These are phyloP conservation scores for Lasioglossum villosulum DNA, from an alignment of 2,888 invertebrate species.

Conservation along the genomic window DNA sequence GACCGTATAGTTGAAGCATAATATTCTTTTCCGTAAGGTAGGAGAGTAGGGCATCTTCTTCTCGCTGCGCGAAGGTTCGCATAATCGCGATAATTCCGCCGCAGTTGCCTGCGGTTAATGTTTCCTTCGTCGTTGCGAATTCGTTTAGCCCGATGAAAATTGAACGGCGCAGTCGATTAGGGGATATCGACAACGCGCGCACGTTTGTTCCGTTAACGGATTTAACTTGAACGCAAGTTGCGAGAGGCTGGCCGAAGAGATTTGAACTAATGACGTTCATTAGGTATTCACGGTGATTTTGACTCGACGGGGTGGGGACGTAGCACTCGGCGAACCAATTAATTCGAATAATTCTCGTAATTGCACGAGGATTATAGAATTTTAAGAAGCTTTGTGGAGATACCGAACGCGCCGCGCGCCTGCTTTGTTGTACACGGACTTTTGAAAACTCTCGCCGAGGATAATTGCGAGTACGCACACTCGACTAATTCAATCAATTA, in stretches of 20 bases:
- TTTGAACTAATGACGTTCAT: slow-evolving; percentile 17
- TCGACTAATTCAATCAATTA: slow-evolving; percentile 1
- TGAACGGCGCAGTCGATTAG: slow-evolving; percentile 8
- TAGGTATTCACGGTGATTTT: slow-evolving; percentile 10
- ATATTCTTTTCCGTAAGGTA: neutral
- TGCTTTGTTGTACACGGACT: neutral
- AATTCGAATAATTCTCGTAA: slow-evolving; percentile 10
- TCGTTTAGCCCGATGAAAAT: slow-evolving; percentile 3
- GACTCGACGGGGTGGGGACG: neutral
- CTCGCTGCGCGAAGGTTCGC: neutral
- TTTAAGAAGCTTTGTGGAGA: slow-evolving; percentile 15
- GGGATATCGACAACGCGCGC: neutral
- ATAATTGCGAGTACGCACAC: slow-evolving; percentile 6
- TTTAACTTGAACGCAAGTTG: slow-evolving; percentile 3
- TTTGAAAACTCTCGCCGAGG: neutral
- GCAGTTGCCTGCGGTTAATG: neutral
- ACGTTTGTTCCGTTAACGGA: slow-evolving; percentile 16
- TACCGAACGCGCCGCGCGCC: neutral
- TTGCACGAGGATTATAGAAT: slow-evolving; percentile 9
- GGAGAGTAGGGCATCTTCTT: neutral
- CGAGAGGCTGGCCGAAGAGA: neutral
- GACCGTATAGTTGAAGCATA: too few relatives aligned
- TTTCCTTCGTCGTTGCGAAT: neutral
- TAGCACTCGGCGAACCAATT: neutral
- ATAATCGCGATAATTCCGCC: neutral